A percentile compares a stretch with the other conserved stretches of the same genome.
Evolutionary conservation across 2,888 invertebrate species (phyloP).

Genomic region (Acronicta leporina): DNA sequence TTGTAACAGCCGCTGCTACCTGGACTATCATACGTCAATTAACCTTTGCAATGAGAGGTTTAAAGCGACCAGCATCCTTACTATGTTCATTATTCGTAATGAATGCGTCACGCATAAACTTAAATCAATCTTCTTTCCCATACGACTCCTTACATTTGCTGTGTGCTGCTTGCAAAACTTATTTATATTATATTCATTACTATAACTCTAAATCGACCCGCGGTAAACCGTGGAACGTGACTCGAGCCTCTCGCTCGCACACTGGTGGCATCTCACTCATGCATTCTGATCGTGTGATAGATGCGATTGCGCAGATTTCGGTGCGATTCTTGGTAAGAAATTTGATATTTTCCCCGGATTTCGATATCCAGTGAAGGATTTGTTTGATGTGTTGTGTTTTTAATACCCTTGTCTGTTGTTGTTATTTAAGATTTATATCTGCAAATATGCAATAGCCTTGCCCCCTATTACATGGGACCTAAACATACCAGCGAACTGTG

Average conservation of each 20-base stretch:
- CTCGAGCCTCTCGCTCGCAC: slow-evolving; percentile 50
- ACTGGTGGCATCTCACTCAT: slow-evolving; percentile 40
- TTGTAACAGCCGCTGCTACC: too few species aligned
- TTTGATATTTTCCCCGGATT: slow-evolving; percentile 50
- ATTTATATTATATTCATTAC: slow-evolving; percentile 80
- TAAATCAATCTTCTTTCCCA: slow-evolving; percentile 6
- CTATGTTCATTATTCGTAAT: neutral
- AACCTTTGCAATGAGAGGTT: too few species aligned
- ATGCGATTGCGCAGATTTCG: slow-evolving; percentile 56
- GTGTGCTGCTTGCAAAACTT: slow-evolving; percentile 60
- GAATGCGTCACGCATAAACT: neutral
- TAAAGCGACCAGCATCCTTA: neutral
- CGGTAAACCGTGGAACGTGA: slow-evolving; percentile 75
- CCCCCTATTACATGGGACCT: too few species aligned
- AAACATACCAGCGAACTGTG: too few species aligned
- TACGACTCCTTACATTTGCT: slow-evolving; percentile 49
- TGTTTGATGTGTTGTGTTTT: slow-evolving; percentile 23
- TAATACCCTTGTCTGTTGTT: slow-evolving; percentile 9
- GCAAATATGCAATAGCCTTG: too few species aligned
- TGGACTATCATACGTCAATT: too few species aligned
- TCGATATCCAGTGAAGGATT: slow-evolving; percentile 27
- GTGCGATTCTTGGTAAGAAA: slow-evolving; percentile 48
- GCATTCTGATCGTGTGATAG: slow-evolving; percentile 53
- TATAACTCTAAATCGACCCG: slow-evolving; percentile 71
- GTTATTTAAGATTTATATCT: neutral